A percentile compares a stretch with the other conserved stretches of the same genome.
phyloP scores from a whole-genome alignment of 2,888 invertebrate species.

The Nasonovia ribisnigri region DNA sequence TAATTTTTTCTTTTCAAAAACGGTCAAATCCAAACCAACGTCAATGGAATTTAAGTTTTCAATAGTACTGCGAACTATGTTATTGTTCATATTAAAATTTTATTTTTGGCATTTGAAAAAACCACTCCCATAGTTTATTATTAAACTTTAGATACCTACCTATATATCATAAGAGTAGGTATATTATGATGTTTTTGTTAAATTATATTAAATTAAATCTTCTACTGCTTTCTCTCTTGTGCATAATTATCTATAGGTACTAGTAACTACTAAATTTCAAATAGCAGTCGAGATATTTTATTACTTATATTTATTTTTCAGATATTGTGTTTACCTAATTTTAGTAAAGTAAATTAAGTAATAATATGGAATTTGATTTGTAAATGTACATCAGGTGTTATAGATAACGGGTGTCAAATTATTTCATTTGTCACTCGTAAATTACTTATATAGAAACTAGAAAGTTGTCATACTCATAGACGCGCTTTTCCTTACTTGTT shows the following conservation, averaged over 20 bases:
- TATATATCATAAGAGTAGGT: background rate
- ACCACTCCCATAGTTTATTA: background rate
- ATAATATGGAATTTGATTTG: background rate
- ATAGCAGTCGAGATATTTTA: background rate
- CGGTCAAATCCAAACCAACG: background rate
- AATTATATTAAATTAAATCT: background rate
- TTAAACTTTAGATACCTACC: background rate
- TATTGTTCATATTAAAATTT: background rate
- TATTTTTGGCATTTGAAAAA: background rate
- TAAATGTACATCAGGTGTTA: background rate
- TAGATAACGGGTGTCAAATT: background rate
- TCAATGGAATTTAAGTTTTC: background rate
- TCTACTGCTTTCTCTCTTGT: background rate
- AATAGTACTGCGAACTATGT: background rate
- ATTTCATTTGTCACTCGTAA: background rate
- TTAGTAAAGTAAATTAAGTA: background rate
- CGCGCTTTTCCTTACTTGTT: background rate
- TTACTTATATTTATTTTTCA: background rate
- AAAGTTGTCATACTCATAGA: background rate
- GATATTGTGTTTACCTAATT: background rate
- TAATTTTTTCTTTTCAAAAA: constrained; percentile 5
- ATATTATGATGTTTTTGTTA: background rate
- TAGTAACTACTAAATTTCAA: background rate
- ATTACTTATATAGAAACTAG: background rate
- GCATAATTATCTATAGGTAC: background rate